Percentiles rank a stretch among this genome's conserved stretches.
These are phyloP conservation scores for Peribatodes rhomboidaria DNA, from an alignment of 2,888 invertebrate species.

Conservation along the genomic window DNA sequence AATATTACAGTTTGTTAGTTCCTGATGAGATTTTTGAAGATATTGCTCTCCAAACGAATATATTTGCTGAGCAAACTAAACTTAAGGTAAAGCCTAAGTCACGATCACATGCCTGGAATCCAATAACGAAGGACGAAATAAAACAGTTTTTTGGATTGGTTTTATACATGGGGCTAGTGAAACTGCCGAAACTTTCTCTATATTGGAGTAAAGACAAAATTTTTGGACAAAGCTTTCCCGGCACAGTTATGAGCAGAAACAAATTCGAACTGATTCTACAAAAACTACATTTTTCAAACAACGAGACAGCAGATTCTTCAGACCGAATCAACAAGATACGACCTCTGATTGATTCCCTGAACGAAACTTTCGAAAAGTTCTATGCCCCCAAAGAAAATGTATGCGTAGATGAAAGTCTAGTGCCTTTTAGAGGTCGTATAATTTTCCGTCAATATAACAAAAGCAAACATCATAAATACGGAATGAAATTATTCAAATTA, in stretches of 20 bases:
- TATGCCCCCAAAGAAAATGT: conserved; percentile 52
- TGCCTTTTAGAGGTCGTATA: conserved; percentile 52
- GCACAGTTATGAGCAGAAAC: conserved; percentile 44
- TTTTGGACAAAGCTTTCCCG: conserved; percentile 42
- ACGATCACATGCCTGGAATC: conserved; percentile 43
- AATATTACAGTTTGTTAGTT: conserved; percentile 34
- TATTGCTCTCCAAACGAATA: conserved; percentile 39
- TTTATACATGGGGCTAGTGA: conserved; percentile 49
- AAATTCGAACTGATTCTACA: conserved; percentile 41
- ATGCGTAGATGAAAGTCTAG: conserved; percentile 52
- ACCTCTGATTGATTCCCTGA: conserved; percentile 49
- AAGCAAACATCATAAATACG: conserved; percentile 50
- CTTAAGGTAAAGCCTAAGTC: conserved; percentile 35
- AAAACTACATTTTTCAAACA: conserved; percentile 35
- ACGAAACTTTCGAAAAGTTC: conserved; percentile 49
- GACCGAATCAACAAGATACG: conserved; percentile 51
- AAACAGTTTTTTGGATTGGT: conserved; percentile 47
- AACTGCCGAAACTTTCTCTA: conserved; percentile 41
- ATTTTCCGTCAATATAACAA: conserved; percentile 55
- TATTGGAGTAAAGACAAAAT: conserved; percentile 48
- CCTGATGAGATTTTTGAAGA: conserved; percentile 27
- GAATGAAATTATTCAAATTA: conserved; percentile 57
- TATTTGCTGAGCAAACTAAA: conserved; percentile 35
- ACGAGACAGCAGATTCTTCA: conserved; percentile 31
- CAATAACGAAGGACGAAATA: conserved; percentile 40